Base-by-base conservation (phyloP, 64 coral and sea anemone species). In the Hydrozoanthus tunicans region DNA sequence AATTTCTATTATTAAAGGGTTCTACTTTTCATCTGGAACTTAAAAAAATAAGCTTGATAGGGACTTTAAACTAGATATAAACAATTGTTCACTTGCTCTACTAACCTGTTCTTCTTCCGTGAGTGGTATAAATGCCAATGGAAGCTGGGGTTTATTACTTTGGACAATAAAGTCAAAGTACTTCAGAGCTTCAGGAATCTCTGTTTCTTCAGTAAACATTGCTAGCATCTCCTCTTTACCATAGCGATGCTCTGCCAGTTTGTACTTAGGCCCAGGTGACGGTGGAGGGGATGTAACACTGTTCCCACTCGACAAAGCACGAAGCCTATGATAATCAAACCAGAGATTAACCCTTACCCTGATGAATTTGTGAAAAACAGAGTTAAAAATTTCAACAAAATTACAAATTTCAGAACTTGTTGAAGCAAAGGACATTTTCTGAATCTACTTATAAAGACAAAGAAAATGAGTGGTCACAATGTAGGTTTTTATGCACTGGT, bases 221-320 rank as follows among this genome's bases (percentile, higher is more conserved):
- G 97, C 97, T 5, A 99, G 24, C 97, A 99, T 99, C 79, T 99
- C 97, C 71, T 99, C 97, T 79, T 99, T 99, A 7, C 97, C 97
- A 69, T 99, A 99, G 9, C 97, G 82, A 91, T 90, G 93, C 55
- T 99, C 94, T 25, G 97, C 97, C 80, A 99, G 85, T 80, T 99
- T 99, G 73, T 94, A 99, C 64, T 95, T 96, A 6, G 97, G 97
- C 4, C 97, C 97, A 86, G 97, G 94, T 61, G 97, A 99, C 6
- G 97, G 96, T 3, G 97, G 97, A 64, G 97, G 97, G 20, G 94
- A 95, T 7, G 94, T 93, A 5, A 99, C 94, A 86, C 94, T 99
- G 82, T 95, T 95, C 59, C 97, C 97, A 92, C 94, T 99, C 57
- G 97, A 99, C 25, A 99, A 54, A 78, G 89, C 92, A 92, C 97